A percentile compares a stretch with the other conserved stretches of the same genome.
phyloP scores from a whole-genome alignment of 2,888 invertebrate genomes.

The Vandiemenella viatica region DNA sequence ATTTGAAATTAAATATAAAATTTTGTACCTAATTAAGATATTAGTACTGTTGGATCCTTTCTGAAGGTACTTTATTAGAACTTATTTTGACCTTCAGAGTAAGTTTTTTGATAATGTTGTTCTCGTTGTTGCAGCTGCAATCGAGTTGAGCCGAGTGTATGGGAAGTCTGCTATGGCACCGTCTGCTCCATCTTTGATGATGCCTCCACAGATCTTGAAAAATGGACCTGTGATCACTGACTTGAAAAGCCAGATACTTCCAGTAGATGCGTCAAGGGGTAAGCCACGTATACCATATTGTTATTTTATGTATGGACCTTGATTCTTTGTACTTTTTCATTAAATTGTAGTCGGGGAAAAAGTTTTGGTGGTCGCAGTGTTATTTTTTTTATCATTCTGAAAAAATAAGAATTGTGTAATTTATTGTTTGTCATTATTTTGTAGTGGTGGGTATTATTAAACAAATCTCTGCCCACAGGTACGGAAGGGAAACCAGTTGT shows the following conservation, averaged over 20 bases:
- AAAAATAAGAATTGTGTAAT: background rate
- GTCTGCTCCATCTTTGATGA: background rate
- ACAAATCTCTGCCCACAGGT: too few relatives aligned
- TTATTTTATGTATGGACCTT: background rate
- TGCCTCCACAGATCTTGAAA: background rate
- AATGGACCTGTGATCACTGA: background rate
- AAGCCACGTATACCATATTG: background rate
- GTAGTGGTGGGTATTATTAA: too few relatives aligned
- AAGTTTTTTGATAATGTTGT: background rate
- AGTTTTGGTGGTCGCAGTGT: background rate
- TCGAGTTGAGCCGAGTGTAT: background rate
- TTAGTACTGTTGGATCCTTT: too few relatives aligned
- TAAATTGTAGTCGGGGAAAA: background rate
- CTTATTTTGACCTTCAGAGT: background rate
- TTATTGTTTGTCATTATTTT: background rate
- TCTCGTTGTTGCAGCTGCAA: background rate
- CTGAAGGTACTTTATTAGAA: too few relatives aligned
- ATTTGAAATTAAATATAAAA: too few relatives aligned
- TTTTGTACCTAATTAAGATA: too few relatives aligned
- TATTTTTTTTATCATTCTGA: background rate
- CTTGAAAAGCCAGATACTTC: constrained; percentile 1
- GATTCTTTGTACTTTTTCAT: background rate
- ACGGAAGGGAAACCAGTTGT: too few relatives aligned
- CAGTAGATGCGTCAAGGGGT: constrained; percentile 2
- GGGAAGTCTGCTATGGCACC: background rate